Evolutionary conservation across 2,797 vertebrate species (phyloP).

Genomic region (Scolopax rusticola): DNA sequence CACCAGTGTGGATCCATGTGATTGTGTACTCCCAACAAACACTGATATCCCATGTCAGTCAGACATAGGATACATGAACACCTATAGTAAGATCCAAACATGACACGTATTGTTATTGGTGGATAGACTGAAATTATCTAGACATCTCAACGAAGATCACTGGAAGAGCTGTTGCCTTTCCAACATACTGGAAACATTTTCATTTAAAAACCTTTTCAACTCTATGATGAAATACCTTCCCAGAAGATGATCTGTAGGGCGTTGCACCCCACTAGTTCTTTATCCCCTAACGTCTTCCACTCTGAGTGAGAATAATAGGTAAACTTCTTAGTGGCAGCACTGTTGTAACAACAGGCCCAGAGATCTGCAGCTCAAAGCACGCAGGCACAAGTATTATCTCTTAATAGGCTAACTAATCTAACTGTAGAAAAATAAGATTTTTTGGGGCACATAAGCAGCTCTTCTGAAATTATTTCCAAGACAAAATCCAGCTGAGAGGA

Average conservation of each 20-base stretch:
- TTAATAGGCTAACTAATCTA: background rate
- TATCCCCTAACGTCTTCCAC: background rate
- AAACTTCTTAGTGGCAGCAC: background rate
- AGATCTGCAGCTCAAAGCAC: background rate
- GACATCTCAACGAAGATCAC: background rate
- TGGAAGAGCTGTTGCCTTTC: background rate
- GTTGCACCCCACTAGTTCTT: background rate
- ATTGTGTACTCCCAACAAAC: background rate
- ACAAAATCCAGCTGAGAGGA: background rate
- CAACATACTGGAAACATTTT: background rate
- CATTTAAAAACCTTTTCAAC: background rate
- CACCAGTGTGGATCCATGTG: background rate
- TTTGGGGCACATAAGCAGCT: background rate
- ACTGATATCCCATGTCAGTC: background rate
- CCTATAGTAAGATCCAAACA: background rate
- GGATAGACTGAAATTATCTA: background rate
- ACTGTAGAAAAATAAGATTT: background rate
- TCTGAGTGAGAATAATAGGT: background rate
- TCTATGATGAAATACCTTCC: background rate
- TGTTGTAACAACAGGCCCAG: background rate
- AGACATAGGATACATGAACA: background rate
- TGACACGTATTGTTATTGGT: background rate
- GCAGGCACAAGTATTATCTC: background rate
- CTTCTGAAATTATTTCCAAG: constrained; percentile 1
- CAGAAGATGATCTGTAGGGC: background rate